phyloP scores from a whole-genome alignment of 2,797 vertebrate species.

The Hoplostethus atlanticus region DNA sequence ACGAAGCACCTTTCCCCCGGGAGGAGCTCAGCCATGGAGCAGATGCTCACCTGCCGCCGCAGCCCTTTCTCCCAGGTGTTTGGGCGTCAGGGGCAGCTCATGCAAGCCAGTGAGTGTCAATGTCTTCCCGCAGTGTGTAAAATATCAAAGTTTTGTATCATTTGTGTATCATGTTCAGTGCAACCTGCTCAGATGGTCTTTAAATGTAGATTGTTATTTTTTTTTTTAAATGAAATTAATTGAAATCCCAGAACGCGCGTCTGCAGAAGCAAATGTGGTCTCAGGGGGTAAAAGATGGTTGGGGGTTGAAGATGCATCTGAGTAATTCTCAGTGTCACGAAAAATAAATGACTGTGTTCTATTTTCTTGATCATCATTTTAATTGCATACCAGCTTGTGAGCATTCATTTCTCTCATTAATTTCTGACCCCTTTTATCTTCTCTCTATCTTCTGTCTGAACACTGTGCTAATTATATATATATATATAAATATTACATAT shows the following conservation, averaged over 20 bases:
- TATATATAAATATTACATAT: too few species aligned
- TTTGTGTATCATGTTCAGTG: background rate
- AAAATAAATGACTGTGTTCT: background rate
- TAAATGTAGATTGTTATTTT: conserved; percentile 17
- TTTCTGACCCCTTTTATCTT: background rate
- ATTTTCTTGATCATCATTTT: background rate
- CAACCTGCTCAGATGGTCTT: background rate
- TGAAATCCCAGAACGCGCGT: background rate
- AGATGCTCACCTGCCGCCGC: conserved; percentile 80
- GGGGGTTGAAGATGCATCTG: background rate
- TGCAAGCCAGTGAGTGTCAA: conserved; percentile 87
- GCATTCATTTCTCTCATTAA: background rate
- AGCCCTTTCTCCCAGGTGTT: conserved; percentile 88
- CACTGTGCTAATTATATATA: background rate
- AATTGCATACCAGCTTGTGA: background rate
- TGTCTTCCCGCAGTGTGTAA: conserved; percentile 1
- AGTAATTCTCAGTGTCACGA: background rate
- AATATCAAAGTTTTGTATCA: conserved; percentile 17
- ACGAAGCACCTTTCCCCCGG: conserved; percentile 30
- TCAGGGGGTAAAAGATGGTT: conserved; percentile 14
- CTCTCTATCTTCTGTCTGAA: background rate
- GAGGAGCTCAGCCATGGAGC: conserved; percentile 75
- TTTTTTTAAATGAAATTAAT: too few species aligned
- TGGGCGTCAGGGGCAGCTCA: conserved; percentile 87
- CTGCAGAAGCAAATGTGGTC: conserved; percentile 7